These are phyloP conservation scores for Amazona guildingii DNA, from an alignment of 2,113 vertebrate species.

Conservation along the genomic window DNA sequence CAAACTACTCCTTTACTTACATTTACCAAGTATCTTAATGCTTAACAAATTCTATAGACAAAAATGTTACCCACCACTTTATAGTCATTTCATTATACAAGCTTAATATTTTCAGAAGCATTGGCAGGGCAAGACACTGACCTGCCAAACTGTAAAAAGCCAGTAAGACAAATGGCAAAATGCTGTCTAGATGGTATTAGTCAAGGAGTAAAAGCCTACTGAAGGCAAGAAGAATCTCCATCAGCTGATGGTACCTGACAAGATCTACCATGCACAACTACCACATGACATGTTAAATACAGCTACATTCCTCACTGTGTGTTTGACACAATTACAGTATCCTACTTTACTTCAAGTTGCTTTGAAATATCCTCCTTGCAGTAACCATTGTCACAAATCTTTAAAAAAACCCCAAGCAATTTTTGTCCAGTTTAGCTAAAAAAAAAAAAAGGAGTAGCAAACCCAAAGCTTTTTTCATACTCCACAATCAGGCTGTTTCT, in stretches of 20 bases:
- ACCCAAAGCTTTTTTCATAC: conserved; percentile 74
- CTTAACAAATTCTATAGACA: background rate
- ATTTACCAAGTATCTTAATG: background rate
- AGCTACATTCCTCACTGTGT: background rate
- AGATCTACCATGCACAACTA: background rate
- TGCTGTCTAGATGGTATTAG: background rate
- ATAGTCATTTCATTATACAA: background rate
- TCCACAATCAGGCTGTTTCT: conserved; percentile 81
- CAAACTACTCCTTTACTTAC: background rate
- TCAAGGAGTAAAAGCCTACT: background rate
- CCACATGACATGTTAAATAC: background rate
- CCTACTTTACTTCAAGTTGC: background rate
- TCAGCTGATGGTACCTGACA: background rate
- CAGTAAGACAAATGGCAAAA: background rate
- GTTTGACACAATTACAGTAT: background rate
- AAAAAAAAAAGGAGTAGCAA: background rate
- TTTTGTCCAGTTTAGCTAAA: background rate
- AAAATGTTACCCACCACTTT: background rate
- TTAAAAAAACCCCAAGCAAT: background rate
- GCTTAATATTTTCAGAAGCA: background rate
- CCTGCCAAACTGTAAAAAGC: background rate
- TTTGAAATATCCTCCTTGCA: background rate
- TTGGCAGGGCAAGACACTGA: background rate
- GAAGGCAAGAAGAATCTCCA: background rate
- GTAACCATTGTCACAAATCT: background rate